A percentile compares a stretch with the other conserved stretches of the same genome.
Conservation (phyloP, 2,797 vertebrate genomes). For the Esox masquinongy region DNA sequence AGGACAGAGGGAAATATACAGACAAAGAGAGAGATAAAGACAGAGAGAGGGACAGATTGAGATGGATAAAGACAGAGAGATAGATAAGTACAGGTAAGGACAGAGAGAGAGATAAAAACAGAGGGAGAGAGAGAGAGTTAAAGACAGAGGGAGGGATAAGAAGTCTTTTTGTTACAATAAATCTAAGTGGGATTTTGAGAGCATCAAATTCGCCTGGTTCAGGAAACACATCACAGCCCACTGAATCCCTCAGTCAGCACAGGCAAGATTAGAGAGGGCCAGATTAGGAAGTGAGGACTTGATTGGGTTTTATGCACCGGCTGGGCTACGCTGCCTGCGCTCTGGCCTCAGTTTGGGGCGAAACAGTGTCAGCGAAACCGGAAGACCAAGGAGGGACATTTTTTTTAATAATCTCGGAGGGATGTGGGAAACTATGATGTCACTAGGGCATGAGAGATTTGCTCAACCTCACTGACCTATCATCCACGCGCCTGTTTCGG, state of each 20-base stretch:
- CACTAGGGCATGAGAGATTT: conserved; percentile 42
- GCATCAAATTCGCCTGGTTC: conserved; percentile 2
- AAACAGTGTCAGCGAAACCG: conserved; percentile 16
- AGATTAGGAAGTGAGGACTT: conserved; percentile 69
- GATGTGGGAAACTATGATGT: conserved; percentile 14
- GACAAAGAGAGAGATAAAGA: not conserved
- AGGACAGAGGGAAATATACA: not conserved
- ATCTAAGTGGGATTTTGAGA: not conserved
- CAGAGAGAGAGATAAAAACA: not conserved
- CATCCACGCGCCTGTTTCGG: conserved; percentile 36
- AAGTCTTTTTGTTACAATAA: not conserved
- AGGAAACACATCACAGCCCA: conserved; percentile 5
- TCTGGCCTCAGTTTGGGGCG: not conserved
- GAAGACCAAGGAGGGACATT: not conserved
- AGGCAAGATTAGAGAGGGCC: conserved; percentile 60
- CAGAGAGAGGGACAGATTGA: not conserved
- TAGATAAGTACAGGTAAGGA: not conserved
- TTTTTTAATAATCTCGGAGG: not conserved
- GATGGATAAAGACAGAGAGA: not conserved
- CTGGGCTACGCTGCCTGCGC: not conserved
- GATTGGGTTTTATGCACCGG: conserved; percentile 47
- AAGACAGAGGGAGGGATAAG: not conserved
- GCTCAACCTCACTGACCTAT: conserved; percentile 56
- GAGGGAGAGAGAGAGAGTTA: not conserved
- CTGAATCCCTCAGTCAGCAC: conserved; percentile 45